Evolutionary conservation across 1,140 invertebrate species (phyloP).

Genomic region (Bilobella aurantiaca): DNA sequence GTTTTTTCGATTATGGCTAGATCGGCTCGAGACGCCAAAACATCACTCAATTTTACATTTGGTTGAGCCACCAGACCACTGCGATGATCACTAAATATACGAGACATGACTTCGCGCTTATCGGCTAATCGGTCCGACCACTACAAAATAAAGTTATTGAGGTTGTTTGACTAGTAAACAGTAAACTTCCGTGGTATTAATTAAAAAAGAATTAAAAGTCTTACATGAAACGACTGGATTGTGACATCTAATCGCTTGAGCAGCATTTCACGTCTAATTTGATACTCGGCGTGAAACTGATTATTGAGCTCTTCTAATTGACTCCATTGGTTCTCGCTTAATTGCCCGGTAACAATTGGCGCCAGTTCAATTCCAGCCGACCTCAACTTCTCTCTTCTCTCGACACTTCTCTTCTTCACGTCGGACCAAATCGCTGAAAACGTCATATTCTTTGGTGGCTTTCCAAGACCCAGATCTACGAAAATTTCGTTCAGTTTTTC

Average conservation of each 20-base stretch:
- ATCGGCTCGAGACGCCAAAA: slow-evolving; percentile 71
- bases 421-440: slow-evolving; percentile 63
- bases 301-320: slow-evolving; percentile 58
- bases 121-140: slow-evolving; percentile 70
- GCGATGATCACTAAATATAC: slow-evolving; percentile 56
- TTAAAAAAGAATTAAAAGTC: slow-evolving; percentile 22
- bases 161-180: too few species aligned
- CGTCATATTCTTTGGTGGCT: slow-evolving; percentile 71
- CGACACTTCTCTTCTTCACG: slow-evolving; percentile 44
- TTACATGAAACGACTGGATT: slow-evolving; percentile 77
- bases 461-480: slow-evolving; percentile 64
- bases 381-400: slow-evolving; percentile 40
- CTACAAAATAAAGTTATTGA: too few species aligned
- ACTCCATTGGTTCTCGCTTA: slow-evolving; percentile 74
- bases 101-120: slow-evolving; percentile 60
- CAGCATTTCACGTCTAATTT: slow-evolving; percentile 71
- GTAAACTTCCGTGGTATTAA: slow-evolving; percentile 16
- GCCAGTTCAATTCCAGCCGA: slow-evolving; percentile 48
- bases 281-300: slow-evolving; percentile 56
- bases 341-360: slow-evolving; percentile 60
- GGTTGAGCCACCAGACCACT: slow-evolving; percentile 52
- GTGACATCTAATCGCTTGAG: slow-evolving; percentile 85
- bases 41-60: slow-evolving; percentile 54
- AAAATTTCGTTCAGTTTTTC: slow-evolving; percentile 65
- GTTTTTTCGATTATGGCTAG: slow-evolving; percentile 78